These are phyloP conservation scores for Microcebus jonahi DNA, from an alignment of 2,113 vertebrate genomes.

Conservation along the genomic window DNA sequence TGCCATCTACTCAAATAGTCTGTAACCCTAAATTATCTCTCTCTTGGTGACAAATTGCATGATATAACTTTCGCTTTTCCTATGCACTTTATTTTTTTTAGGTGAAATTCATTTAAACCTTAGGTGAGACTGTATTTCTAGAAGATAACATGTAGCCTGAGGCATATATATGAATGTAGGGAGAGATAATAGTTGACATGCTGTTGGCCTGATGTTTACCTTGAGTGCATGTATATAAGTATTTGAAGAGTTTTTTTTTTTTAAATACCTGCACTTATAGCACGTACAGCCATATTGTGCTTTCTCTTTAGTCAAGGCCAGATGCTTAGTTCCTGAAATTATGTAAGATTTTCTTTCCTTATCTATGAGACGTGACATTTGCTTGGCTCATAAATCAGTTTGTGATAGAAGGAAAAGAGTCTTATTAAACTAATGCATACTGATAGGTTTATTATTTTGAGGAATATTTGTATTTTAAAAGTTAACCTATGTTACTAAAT, in stretches of 20 bases:
- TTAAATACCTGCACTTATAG: not conserved
- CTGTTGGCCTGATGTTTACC: not conserved
- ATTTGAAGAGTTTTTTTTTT: not conserved
- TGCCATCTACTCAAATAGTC: not conserved
- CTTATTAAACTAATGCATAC: constrained; percentile 31
- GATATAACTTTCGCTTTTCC: not conserved
- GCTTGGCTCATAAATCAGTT: not conserved
- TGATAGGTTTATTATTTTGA: constrained; percentile 36
- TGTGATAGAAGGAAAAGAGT: not conserved
- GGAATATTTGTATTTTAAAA: constrained; percentile 42
- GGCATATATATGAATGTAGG: not conserved
- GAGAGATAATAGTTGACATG: not conserved
- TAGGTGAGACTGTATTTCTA: not conserved
- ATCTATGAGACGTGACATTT: not conserved
- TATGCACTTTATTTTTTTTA: not conserved
- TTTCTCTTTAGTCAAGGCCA: not conserved
- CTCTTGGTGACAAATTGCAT: not conserved
- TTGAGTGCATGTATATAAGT: not conserved
- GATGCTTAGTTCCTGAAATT: constrained; percentile 31
- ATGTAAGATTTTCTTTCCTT: not conserved
- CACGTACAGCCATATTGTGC: not conserved
- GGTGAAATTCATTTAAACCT: not conserved
- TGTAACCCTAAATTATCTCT: not conserved
- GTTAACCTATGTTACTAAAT: constrained; percentile 45
- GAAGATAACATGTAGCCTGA: not conserved